Evolutionary conservation across 1,140 invertebrate species (phyloP), one percentile per base, ranked within the genome.

Genomic region (Atta texana): DNA sequence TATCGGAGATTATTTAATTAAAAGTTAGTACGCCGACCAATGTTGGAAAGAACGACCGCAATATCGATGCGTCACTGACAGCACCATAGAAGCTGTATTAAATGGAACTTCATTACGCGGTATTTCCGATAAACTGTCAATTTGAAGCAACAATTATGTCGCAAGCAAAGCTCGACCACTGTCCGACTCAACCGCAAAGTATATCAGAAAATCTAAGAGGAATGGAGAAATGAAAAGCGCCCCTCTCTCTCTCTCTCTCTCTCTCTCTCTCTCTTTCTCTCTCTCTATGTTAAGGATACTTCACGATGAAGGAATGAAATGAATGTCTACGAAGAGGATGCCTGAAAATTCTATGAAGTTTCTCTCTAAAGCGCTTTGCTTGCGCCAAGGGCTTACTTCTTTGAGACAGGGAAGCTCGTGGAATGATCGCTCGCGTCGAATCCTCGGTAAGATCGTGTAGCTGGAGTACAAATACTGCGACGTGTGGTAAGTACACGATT

Each of bases 391-490:
- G 95, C 96, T 96, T 96, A 96, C 96, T 96, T 96, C 96, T 96
- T 96, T 96, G 84, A 96, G 93, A 91, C 96, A 95, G 81, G 96
- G 96, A 92, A 97, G 96, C 91, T 97, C 97, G 93, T 97, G 96
- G 93, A 96, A 97, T 88, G 97, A 97, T 92, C 97, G 95, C 95
- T 97, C 97, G 85, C 97, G 96, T 88, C 97, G 95, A 88, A 97
- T 96, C 92, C 97, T 96, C 87, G 97, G 97, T 91, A 97, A 96
- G 24, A 96, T 97, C 87, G 96, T 96, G 95, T 96, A 96, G 94
- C 96, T 96, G 95, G 96, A 96, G 93, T 96, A 96, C 95, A 96
- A 96, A 94, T 96, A 96, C 96, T 97, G 95, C 96, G 96, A 95
- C 92, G 92, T 93, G 94, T 93, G 93, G 94, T 77, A 84, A 80